These are phyloP conservation scores for Melolontha melolontha DNA, from an alignment of 2,888 invertebrate genomes.

Conservation along the genomic window DNA sequence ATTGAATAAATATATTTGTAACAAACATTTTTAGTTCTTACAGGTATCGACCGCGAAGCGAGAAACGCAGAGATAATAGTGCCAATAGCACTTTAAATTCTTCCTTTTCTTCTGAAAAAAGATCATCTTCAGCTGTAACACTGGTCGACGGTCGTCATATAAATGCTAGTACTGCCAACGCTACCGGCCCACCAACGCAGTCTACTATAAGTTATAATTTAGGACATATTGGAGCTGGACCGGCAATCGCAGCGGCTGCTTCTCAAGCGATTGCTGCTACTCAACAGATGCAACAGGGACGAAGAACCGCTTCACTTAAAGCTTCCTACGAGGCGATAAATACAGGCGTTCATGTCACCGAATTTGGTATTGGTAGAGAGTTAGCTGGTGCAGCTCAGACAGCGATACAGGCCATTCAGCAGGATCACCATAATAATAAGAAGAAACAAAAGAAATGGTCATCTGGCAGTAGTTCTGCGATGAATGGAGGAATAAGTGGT, in stretches of 20 bases:
- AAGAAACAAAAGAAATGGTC: constrained; percentile 72
- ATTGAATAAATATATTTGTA: background rate
- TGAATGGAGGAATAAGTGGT: constrained; percentile 10
- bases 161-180: constrained; percentile 35
- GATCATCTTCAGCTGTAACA: constrained; percentile 59
- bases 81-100: constrained; percentile 60
- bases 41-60: constrained; percentile 73
- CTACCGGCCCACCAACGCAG: constrained; percentile 57
- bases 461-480: constrained; percentile 32
- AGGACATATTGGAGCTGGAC: constrained; percentile 87
- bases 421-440: constrained; percentile 71
- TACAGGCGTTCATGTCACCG: constrained; percentile 71
- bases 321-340: constrained; percentile 94
- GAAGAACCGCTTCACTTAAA: constrained; percentile 92
- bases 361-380: constrained; percentile 78
- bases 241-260: constrained; percentile 93
- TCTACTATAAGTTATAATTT: constrained; percentile 75
- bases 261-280: constrained; percentile 97
- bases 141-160: constrained; percentile 56
- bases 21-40: constrained; percentile 23
- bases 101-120: constrained; percentile 65
- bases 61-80: constrained; percentile 82
- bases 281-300: constrained; percentile 95
- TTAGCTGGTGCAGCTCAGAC: constrained; percentile 80
- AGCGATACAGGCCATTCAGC: constrained; percentile 76